Conservation (phyloP, 2,113 vertebrate species). For the Ictalurus furcatus region DNA sequence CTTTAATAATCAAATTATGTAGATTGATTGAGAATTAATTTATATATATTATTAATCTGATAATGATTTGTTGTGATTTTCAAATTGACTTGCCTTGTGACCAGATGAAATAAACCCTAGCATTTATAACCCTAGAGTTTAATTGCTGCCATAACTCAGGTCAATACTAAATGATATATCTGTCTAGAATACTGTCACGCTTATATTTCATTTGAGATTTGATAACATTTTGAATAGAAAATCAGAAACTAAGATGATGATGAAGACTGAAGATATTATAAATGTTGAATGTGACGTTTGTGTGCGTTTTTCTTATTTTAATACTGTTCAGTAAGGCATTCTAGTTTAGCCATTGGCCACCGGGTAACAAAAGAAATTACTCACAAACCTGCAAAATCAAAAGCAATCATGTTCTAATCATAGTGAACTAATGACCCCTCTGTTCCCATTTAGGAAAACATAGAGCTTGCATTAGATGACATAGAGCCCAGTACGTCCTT, state of each 20-base stretch:
- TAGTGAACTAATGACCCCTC: conserved; percentile 67
- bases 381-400: conserved; percentile 15
- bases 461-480: conserved; percentile 91
- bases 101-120: not conserved
- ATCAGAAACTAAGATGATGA: not conserved
- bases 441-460: conserved; percentile 88
- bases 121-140: not conserved
- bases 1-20: not conserved
- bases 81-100: conserved; percentile 42
- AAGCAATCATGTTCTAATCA: conserved; percentile 17
- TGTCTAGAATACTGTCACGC: not conserved
- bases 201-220: not conserved
- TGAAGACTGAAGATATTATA: not conserved
- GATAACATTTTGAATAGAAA: not conserved
- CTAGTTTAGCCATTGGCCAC: not conserved
- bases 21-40: not conserved
- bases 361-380: conserved; percentile 11
- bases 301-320: not conserved
- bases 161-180: not conserved
- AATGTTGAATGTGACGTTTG: not conserved
- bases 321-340: not conserved
- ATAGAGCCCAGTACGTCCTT: conserved; percentile 80
- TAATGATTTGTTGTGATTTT: not conserved
- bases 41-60: not conserved
- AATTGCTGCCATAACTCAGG: not conserved